Percentiles rank a stretch among this genome's conserved stretches.
These are phyloP conservation scores for Penaeus japonicus DNA, from an alignment of 1,140 invertebrate species.

Conservation along the genomic window DNA sequence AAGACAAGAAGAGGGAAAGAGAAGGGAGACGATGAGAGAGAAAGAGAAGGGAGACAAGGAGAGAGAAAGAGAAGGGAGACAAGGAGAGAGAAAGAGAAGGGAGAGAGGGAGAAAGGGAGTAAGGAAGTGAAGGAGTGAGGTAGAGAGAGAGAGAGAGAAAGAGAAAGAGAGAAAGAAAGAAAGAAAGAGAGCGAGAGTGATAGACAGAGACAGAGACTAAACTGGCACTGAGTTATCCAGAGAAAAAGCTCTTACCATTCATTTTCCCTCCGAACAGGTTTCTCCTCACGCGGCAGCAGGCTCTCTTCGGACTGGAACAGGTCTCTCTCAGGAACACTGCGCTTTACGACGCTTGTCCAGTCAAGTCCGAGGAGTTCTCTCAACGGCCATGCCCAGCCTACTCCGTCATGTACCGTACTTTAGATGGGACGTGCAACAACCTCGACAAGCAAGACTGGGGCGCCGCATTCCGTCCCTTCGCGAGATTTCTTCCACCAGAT, in stretches of 20 bases:
- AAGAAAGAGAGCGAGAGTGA: background rate
- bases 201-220: background rate
- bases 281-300: slow-evolving; percentile 59
- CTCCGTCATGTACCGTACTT: slow-evolving; percentile 71
- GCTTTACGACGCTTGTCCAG: slow-evolving; percentile 72
- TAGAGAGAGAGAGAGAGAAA: background rate
- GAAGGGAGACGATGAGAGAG: background rate
- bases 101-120: background rate
- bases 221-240: slow-evolving; percentile 58
- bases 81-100: slow-evolving; percentile 24
- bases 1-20: too few relatives aligned
- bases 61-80: background rate
- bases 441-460: slow-evolving; percentile 76
- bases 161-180: too few relatives aligned
- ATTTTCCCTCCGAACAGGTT: slow-evolving; percentile 58
- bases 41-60: background rate
- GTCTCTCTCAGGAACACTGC: slow-evolving; percentile 66
- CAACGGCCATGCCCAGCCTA: slow-evolving; percentile 38
- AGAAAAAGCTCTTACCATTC: slow-evolving; percentile 55
- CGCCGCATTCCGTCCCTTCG: slow-evolving; percentile 80
- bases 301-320: slow-evolving; percentile 59
- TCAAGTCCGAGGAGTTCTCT: slow-evolving; percentile 63
- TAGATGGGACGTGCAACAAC: slow-evolving; percentile 90
- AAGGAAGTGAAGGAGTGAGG: background rate
- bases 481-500: slow-evolving; percentile 79